Percentiles rank a stretch among this genome's conserved stretches.
These are phyloP conservation scores for Hemitrygon akajei DNA, from an alignment of 2,797 vertebrate species.

Conservation along the genomic window DNA sequence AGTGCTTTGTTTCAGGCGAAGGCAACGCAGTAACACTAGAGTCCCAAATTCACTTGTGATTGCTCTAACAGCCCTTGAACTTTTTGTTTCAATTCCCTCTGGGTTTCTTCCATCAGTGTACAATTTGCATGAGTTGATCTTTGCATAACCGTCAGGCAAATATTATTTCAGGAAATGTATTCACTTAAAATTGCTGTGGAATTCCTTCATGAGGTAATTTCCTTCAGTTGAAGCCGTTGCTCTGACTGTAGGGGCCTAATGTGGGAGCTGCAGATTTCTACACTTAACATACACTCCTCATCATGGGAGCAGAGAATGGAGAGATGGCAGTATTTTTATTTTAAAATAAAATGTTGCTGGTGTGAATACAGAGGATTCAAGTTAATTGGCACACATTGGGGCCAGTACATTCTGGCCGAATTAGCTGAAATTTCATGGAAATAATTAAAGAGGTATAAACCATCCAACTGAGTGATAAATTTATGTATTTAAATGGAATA, in stretches of 20 bases:
- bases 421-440: too few species aligned
- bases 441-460: too few species aligned
- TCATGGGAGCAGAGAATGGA: constrained; percentile 11
- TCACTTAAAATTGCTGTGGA: constrained; percentile 36
- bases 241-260: constrained; percentile 13
- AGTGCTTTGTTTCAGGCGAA: not conserved
- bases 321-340: too few species aligned
- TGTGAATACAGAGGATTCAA: too few species aligned
- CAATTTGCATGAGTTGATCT: constrained; percentile 10
- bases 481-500: too few species aligned
- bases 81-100: not conserved
- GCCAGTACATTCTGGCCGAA: too few species aligned
- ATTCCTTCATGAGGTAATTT: constrained; percentile 41
- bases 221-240: not conserved
- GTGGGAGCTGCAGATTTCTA: not conserved
- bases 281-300: not conserved
- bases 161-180: constrained; percentile 38
- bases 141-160: constrained; percentile 24
- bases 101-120: not conserved
- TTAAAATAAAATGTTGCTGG: too few species aligned
- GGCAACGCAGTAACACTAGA: not conserved
- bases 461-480: too few species aligned
- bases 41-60: not conserved
- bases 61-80: not conserved
- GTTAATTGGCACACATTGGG: too few species aligned